phyloP scores from a whole-genome alignment of 2,888 invertebrate species.

The Agonopterix alstromeriana region DNA sequence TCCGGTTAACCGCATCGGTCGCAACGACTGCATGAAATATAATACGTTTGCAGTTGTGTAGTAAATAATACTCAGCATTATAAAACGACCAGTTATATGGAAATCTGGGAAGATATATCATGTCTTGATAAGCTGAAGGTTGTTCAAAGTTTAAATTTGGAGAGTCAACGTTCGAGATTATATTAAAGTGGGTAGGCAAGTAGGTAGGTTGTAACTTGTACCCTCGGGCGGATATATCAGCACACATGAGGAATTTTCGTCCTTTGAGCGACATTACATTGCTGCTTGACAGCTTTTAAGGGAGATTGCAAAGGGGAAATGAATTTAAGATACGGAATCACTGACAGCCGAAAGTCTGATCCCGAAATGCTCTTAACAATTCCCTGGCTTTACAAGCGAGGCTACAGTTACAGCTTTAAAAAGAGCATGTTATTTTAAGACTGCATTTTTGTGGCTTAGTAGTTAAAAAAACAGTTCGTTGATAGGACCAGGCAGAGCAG shows the following conservation, averaged over 20 bases:
- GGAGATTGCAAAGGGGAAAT: slow-evolving; percentile 11
- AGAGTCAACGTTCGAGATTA: no score
- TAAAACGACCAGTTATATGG: no score
- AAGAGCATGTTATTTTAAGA: no score
- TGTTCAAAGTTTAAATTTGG: no score
- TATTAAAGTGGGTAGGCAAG: neutral
- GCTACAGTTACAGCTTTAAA: no score
- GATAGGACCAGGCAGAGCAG: neutral
- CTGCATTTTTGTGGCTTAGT: neutral
- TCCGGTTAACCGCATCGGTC: slow-evolving; percentile 15
- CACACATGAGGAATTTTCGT: slow-evolving; percentile 38
- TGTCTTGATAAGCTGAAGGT: no score
- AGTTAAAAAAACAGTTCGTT: neutral
- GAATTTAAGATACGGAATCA: neutral
- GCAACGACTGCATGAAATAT: slow-evolving; percentile 27
- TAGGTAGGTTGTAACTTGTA: slow-evolving; percentile 2
- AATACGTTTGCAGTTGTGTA: no score
- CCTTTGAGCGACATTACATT: slow-evolving; percentile 35
- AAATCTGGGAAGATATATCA: no score
- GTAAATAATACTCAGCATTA: no score
- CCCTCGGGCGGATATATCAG: slow-evolving; percentile 42
- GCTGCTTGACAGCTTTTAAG: slow-evolving; percentile 35
- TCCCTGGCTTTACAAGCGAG: no score
- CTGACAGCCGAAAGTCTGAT: no score
- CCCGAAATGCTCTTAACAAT: no score